A percentile compares a stretch with the other conserved stretches of the same genome.
Evolutionary conservation across 2,888 invertebrate genomes (phyloP).

Genomic region (Ormyrus labotus): DNA sequence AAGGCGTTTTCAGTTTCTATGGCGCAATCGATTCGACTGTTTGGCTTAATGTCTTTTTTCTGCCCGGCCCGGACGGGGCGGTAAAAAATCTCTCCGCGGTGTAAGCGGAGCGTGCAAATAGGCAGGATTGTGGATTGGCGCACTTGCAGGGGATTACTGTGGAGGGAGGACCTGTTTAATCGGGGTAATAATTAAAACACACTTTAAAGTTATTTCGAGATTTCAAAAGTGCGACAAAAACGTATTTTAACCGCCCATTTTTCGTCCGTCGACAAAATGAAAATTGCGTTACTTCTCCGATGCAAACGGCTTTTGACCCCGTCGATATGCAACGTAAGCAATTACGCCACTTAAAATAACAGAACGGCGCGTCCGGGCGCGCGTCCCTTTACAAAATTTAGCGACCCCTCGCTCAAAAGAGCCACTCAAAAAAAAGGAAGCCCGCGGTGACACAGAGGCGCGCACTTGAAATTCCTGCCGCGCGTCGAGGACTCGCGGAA

Average conservation of each 20-base stretch:
- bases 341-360: too few relatives aligned
- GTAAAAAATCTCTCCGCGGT: neutral
- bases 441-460: neutral
- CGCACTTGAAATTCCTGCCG: slow-evolving; percentile 20
- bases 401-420: neutral
- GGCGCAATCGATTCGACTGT: slow-evolving; percentile 27
- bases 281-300: too few relatives aligned
- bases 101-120: neutral
- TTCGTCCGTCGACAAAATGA: too few relatives aligned
- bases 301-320: too few relatives aligned
- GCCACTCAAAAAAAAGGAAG: neutral
- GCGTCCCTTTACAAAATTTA: neutral
- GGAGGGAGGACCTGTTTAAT: too few relatives aligned
- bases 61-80: neutral
- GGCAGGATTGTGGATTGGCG: neutral
- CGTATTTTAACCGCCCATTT: too few relatives aligned
- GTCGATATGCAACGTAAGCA: too few relatives aligned
- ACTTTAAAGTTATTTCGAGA: too few relatives aligned
- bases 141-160: too few relatives aligned
- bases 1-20: slow-evolving; percentile 23
- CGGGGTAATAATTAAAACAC: too few relatives aligned
- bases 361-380: neutral
- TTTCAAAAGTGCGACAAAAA: too few relatives aligned
- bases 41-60: slow-evolving; percentile 15
- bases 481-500: slow-evolving; percentile 3